phyloP scores from a whole-genome alignment of 1,140 invertebrate genomes.

The Megathymus violae region DNA sequence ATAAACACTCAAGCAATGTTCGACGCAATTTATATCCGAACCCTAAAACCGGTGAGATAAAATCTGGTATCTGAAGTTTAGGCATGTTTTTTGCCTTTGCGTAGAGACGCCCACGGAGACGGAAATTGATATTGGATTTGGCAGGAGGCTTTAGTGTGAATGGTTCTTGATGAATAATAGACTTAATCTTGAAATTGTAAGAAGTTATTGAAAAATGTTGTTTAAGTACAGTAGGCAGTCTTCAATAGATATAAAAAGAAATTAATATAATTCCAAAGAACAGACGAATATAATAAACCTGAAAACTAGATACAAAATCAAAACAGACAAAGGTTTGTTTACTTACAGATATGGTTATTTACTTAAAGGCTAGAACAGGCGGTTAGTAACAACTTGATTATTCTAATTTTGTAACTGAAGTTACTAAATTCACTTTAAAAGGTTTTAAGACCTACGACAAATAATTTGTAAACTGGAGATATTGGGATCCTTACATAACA shows the following conservation, averaged over 20 bases:
- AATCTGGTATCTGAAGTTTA: conserved; percentile 24
- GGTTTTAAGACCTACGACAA: too few species aligned
- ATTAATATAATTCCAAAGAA: too few species aligned
- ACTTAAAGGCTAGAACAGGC: too few species aligned
- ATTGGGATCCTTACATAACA: background rate
- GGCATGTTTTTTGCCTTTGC: conserved; percentile 22
- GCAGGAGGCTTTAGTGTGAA: conserved; percentile 8
- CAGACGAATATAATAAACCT: too few species aligned
- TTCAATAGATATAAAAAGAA: too few species aligned
- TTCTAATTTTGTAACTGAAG: too few species aligned
- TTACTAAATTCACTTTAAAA: too few species aligned
- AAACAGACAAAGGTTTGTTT: too few species aligned
- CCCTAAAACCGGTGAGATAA: conserved; percentile 33
- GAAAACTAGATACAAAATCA: too few species aligned
- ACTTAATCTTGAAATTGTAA: background rate
- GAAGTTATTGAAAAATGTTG: background rate
- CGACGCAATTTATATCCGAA: conserved; percentile 31
- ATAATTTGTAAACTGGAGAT: background rate
- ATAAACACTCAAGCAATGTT: conserved; percentile 29
- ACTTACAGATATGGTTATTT: too few species aligned
- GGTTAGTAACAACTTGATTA: too few species aligned
- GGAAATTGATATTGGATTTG: conserved; percentile 27
- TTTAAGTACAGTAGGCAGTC: background rate
- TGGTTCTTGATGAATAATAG: conserved; percentile 5
- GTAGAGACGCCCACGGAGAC: conserved; percentile 18